phyloP scores from a whole-genome alignment of 23 tunicate genomes.

The Styela clava region DNA sequence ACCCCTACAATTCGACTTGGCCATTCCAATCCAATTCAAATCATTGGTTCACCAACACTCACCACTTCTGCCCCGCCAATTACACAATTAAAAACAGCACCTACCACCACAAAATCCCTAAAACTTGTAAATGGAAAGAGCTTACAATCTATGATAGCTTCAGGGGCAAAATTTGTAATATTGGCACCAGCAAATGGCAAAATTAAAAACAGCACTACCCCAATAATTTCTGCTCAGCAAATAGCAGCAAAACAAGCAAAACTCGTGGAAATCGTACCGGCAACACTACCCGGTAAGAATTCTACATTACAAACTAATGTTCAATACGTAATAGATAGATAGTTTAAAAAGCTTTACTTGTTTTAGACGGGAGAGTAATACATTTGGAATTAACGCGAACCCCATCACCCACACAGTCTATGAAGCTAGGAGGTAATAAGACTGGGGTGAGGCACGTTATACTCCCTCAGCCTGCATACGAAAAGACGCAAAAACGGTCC shows the following conservation, averaged over 20 bases:
- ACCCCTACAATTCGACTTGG: neutral
- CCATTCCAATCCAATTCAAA: neutral
- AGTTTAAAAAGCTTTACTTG: neutral
- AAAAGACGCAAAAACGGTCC: neutral
- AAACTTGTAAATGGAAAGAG: neutral
- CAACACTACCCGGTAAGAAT: conserved; percentile 10
- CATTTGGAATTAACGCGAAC: conserved; percentile 5
- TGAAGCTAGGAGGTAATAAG: neutral
- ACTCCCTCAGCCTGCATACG: neutral
- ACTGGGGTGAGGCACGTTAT: neutral
- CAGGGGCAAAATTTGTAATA: neutral
- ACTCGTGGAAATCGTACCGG: conserved; percentile 3
- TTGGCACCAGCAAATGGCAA: neutral
- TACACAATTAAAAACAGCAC: neutral
- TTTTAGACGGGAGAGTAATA: conserved; percentile 10
- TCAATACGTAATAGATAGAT: neutral
- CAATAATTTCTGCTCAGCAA: neutral
- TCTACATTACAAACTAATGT: neutral
- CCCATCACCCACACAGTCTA: neutral
- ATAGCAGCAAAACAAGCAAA: neutral
- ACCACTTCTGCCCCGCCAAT: neutral
- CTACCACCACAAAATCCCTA: neutral
- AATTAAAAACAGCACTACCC: neutral
- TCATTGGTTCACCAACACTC: neutral
- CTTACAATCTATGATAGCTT: neutral